Conservation (phyloP, 2,888 invertebrate species). For the Dicycla oo region DNA sequence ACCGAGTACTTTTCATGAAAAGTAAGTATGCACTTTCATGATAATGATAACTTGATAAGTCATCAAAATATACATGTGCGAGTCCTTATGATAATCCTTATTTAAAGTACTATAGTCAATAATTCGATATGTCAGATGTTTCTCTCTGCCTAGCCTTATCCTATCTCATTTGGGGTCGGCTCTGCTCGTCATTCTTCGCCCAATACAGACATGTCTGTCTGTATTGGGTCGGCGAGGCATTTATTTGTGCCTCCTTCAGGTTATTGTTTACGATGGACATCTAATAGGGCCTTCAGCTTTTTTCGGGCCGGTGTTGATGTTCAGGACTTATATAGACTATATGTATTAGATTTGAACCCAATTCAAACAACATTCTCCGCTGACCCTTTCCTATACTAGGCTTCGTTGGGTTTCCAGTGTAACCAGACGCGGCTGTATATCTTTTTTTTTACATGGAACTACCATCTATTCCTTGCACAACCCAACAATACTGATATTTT, state of each 20-base stretch:
- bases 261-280: background rate
- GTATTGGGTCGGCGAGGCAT: background rate
- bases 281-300: background rate
- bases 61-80: background rate
- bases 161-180: background rate
- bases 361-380: background rate
- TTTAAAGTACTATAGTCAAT: background rate
- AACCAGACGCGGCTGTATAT: background rate
- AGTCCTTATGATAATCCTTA: background rate
- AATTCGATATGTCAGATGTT: background rate
- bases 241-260: background rate
- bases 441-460: background rate
- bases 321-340: background rate
- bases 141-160: background rate
- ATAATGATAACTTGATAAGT: background rate
- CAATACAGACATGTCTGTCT: background rate
- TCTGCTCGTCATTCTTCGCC: background rate
- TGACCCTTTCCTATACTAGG: background rate
- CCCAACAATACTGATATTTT: background rate
- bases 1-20: slow-evolving; percentile 2
- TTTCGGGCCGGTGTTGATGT: background rate
- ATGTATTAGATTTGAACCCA: background rate
- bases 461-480: background rate
- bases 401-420: background rate
- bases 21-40: slow-evolving; percentile 1